phyloP scores from a whole-genome alignment of 2,797 vertebrate genomes.

The Danio albolineatus region DNA sequence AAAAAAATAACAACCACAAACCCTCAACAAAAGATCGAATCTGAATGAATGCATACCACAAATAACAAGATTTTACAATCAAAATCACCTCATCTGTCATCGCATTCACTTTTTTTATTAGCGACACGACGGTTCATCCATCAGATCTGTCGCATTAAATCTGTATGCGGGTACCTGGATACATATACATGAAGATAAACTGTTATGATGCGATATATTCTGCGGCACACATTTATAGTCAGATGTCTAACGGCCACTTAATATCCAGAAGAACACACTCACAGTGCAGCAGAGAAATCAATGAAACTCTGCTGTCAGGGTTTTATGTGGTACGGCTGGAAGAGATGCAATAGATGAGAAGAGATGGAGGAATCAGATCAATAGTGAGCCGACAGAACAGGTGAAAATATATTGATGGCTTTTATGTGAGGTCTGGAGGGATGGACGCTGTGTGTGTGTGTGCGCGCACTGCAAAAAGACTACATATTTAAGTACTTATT shows the following conservation, averaged over 20 bases:
- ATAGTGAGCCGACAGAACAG: slow-evolving; percentile 76
- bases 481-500: too few species aligned
- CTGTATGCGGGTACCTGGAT: slow-evolving; percentile 36
- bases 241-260: slow-evolving; percentile 34
- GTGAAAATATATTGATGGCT: slow-evolving; percentile 83
- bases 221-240: neutral
- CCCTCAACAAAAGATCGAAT: neutral
- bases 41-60: neutral
- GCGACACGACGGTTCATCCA: neutral
- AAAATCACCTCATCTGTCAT: neutral
- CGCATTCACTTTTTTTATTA: neutral
- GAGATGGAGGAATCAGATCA: slow-evolving; percentile 71
- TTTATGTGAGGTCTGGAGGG: slow-evolving; percentile 11
- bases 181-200: slow-evolving; percentile 36
- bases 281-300: slow-evolving; percentile 25
- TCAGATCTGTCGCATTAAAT: slow-evolving; percentile 22
- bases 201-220: slow-evolving; percentile 65
- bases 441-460: slow-evolving; percentile 1
- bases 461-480: too few species aligned
- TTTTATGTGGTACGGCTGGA: slow-evolving; percentile 11
- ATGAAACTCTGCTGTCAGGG: slow-evolving; percentile 13
- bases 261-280: slow-evolving; percentile 44
- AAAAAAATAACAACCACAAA: neutral
- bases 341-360: slow-evolving; percentile 68
- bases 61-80: neutral